These are phyloP conservation scores for Coregonus clupeaformis DNA, from an alignment of 2,113 vertebrate genomes.

Conservation along the genomic window DNA sequence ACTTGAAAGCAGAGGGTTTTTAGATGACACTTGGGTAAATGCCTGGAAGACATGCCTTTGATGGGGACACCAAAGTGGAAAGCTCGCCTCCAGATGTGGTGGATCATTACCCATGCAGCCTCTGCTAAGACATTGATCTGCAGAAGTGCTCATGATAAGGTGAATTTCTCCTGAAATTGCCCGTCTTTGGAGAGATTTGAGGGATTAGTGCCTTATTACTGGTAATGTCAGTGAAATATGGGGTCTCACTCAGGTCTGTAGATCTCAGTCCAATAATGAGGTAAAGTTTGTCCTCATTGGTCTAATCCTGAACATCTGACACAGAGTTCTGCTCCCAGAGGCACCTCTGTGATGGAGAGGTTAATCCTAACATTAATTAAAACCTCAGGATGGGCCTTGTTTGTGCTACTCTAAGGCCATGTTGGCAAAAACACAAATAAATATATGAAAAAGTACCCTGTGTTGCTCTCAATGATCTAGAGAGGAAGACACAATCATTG, in stretches of 20 bases:
- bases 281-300: constrained; percentile 45
- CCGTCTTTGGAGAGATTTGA: constrained; percentile 43
- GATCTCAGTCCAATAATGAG: constrained; percentile 56
- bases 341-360: constrained; percentile 32
- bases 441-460: background rate
- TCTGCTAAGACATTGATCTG: constrained; percentile 47
- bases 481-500: background rate
- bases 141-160: constrained; percentile 32
- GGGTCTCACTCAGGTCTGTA: constrained; percentile 41
- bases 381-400: constrained; percentile 50
- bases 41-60: constrained; percentile 26
- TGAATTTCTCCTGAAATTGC: constrained; percentile 23
- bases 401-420: background rate
- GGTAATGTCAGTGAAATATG: constrained; percentile 44
- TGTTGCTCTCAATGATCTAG: background rate
- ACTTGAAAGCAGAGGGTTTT: background rate
- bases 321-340: constrained; percentile 38
- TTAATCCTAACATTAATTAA: constrained; percentile 57
- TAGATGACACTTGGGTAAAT: constrained; percentile 21
- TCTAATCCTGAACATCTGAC: constrained; percentile 50
- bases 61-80: constrained; percentile 41
- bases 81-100: constrained; percentile 30
- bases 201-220: constrained; percentile 57
- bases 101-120: constrained; percentile 32
- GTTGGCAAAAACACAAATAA: constrained; percentile 27